These are phyloP conservation scores for Bombus difficillimus DNA, from an alignment of 1,140 invertebrate species.

Conservation along the genomic window DNA sequence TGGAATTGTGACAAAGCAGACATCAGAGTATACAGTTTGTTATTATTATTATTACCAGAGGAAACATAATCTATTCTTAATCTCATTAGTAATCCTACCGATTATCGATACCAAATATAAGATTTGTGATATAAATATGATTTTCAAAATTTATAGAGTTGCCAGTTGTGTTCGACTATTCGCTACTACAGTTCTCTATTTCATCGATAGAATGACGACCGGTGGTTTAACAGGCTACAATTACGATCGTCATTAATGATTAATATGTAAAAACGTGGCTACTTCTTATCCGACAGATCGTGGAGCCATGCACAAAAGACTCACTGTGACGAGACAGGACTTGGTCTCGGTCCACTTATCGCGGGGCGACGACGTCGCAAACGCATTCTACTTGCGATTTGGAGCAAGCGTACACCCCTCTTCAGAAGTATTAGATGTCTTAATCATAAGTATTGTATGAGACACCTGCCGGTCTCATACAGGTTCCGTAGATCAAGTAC, in stretches of 20 bases:
- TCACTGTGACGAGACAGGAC: constrained; percentile 72
- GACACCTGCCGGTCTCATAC: not conserved
- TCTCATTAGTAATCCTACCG: not conserved
- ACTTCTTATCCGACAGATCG: constrained; percentile 7
- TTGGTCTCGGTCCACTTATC: constrained; percentile 79
- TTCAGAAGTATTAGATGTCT: not conserved
- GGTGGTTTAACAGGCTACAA: not conserved
- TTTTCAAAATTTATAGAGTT: not conserved
- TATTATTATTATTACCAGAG: too few species aligned
- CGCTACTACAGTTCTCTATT: not conserved
- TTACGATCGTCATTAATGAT: not conserved
- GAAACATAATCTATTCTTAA: not conserved
- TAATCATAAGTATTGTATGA: not conserved
- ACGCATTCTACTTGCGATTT: constrained; percentile 66
- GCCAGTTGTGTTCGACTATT: not conserved
- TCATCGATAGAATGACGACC: not conserved
- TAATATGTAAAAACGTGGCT: not conserved
- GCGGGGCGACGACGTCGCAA: constrained; percentile 58
- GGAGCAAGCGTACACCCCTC: constrained; percentile 43
- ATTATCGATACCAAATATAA: not conserved
- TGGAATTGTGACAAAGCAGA: too few species aligned
- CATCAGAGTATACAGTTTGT: too few species aligned
- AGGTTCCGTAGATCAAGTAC: not conserved
- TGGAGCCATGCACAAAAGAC: constrained; percentile 67
- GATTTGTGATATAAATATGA: not conserved